These are phyloP conservation scores for Lasioglossum baleicum DNA, from an alignment of 1,140 invertebrate genomes.

Conservation along the genomic window DNA sequence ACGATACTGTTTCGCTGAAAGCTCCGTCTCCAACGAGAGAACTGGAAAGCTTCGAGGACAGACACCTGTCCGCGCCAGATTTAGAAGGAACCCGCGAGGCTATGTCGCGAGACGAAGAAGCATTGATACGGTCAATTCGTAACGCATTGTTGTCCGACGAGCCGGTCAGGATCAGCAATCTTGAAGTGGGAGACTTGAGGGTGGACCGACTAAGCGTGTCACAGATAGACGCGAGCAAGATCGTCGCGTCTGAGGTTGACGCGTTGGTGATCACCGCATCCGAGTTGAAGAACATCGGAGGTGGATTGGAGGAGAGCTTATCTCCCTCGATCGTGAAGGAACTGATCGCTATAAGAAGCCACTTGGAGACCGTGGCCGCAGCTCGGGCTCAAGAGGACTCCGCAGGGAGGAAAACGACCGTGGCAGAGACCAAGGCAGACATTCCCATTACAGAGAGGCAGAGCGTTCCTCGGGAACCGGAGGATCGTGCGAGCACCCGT, in stretches of 20 bases:
- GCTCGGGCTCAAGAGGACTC: conserved; percentile 26
- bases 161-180: conserved; percentile 78
- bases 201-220: conserved; percentile 88
- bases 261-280: conserved; percentile 84
- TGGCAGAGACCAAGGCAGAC: conserved; percentile 24
- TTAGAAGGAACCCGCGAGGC: conserved; percentile 1
- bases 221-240: conserved; percentile 87
- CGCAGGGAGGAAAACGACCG: neutral
- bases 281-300: conserved; percentile 79
- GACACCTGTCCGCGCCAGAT: conserved; percentile 46
- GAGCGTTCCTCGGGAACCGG: neutral
- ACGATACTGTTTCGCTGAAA: conserved; percentile 48
- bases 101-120: conserved; percentile 4
- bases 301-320: conserved; percentile 56
- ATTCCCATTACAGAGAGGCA: conserved; percentile 37
- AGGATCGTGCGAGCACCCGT: neutral
- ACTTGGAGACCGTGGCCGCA: conserved; percentile 66
- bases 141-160: conserved; percentile 69
- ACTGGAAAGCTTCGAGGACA: conserved; percentile 13
- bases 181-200: conserved; percentile 87
- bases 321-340: conserved; percentile 73
- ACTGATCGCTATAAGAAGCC: conserved; percentile 75
- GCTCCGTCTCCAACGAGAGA: conserved; percentile 33
- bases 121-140: conserved; percentile 45
- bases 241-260: conserved; percentile 89